phyloP scores from a whole-genome alignment of 2,888 invertebrate genomes.

The Ischnura elegans region DNA sequence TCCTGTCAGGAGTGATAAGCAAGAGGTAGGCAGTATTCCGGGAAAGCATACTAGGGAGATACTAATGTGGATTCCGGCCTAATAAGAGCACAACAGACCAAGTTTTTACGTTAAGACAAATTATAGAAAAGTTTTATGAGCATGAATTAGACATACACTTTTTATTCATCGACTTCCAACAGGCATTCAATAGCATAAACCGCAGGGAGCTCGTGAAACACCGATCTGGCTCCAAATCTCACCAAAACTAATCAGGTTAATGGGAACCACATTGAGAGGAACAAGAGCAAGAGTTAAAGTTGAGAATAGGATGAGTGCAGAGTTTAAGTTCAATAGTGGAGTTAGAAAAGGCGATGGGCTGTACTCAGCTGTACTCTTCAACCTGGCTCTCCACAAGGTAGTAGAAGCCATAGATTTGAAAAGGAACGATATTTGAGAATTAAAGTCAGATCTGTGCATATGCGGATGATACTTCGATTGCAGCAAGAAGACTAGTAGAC shows the following conservation, averaged over 20 bases:
- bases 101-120: background rate
- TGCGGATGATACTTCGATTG: background rate
- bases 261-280: background rate
- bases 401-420: too few species aligned
- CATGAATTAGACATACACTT: background rate
- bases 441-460: background rate
- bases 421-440: background rate
- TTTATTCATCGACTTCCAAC: background rate
- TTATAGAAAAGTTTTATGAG: background rate
- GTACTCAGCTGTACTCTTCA: too few species aligned
- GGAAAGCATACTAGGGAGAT: too few species aligned
- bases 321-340: too few species aligned
- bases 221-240: background rate
- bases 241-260: background rate
- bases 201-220: background rate
- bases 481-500: background rate
- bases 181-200: background rate
- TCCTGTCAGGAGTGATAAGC: too few species aligned
- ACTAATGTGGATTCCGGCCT: too few species aligned
- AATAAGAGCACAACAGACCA: too few species aligned
- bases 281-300: too few species aligned
- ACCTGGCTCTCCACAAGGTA: too few species aligned
- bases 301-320: background rate
- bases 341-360: too few species aligned
- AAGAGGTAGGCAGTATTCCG: too few species aligned